Evolutionary conservation across 2,888 invertebrate species (phyloP).

Genomic region (Morpho deidamia): DNA sequence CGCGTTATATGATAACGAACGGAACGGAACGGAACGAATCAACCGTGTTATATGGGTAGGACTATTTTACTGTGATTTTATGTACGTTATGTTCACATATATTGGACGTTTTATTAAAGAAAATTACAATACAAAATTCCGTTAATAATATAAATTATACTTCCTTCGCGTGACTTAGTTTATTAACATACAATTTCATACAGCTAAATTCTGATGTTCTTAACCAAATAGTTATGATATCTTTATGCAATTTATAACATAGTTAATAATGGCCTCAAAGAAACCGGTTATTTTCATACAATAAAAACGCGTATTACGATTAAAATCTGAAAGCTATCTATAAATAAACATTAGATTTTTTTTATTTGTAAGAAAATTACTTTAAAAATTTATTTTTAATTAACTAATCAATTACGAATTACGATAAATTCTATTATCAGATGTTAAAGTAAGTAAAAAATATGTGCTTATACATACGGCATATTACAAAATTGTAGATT

Average conservation of each 20-base stretch:
- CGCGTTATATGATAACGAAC: neutral
- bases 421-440: no score
- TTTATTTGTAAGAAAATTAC: no score
- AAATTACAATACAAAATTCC: neutral
- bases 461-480: no score
- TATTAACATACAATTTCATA: conserved; percentile 2
- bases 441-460: no score
- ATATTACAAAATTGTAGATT: no score
- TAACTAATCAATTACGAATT: no score
- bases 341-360: no score
- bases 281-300: conserved; percentile 16
- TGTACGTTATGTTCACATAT: neutral
- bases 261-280: conserved; percentile 20
- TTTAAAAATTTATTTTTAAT: no score
- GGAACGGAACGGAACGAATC: no score
- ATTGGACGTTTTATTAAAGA: neutral
- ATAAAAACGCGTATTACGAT: conserved; percentile 9
- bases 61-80: no score
- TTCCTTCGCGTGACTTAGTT: neutral
- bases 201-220: neutral
- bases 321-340: neutral
- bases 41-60: no score
- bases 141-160: neutral
- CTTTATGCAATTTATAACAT: neutral
- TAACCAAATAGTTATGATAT: conserved; percentile 2